Base-by-base conservation (phyloP, 2,888 invertebrate species). In the Serrognathus titanus region DNA sequence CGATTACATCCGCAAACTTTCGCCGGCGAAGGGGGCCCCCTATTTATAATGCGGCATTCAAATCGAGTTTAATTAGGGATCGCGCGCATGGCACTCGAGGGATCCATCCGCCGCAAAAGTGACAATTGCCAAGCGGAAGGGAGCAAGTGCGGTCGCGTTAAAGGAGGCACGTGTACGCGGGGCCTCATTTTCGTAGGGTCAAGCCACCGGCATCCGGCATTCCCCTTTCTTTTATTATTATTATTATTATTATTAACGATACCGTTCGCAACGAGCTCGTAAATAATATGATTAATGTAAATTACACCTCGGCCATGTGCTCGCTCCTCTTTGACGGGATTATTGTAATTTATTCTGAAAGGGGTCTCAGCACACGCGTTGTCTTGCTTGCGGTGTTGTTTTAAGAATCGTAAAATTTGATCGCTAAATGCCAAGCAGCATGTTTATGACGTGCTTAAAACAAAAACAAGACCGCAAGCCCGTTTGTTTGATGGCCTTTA, bases 261-360 rank as follows among this genome's bases (percentile, higher is more conserved):
- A 43, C 13, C 12, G 43, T 10, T 16, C 9, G 13, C 20, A 13
- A 16, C 10, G 20, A 10, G 43, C 12, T 13, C 43, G 7, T 16
- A 43, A 43, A 43, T 43, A 43, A 43, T 20, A 43, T 43, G 43
- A 43, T 43, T 43, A 43, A 43, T 43, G 43, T 11, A 43, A 43
- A 43, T 43, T 43, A 43, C 43, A 43, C 11, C 9, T 43, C 43
- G 13, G 40, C 40, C 40, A 40, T 43, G 12, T 43, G 10, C 43
- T 43, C 16, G 43, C 20, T 16, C 1, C 6, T 16, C 16, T 31
- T 31, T 31, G 24, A 31, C 24, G 24, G 6, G 24, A 31, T 31
- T 31, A 31, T 31, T 31, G 24, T 31, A 31, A 31, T 31, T 31
- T 31, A 31, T 31, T 3, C 8, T 8, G 10, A 41, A 10, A 10